Percentiles rank a stretch among this genome's conserved stretches.
phyloP scores from a whole-genome alignment of 2,888 invertebrate species.

The Ophion ellenae region DNA sequence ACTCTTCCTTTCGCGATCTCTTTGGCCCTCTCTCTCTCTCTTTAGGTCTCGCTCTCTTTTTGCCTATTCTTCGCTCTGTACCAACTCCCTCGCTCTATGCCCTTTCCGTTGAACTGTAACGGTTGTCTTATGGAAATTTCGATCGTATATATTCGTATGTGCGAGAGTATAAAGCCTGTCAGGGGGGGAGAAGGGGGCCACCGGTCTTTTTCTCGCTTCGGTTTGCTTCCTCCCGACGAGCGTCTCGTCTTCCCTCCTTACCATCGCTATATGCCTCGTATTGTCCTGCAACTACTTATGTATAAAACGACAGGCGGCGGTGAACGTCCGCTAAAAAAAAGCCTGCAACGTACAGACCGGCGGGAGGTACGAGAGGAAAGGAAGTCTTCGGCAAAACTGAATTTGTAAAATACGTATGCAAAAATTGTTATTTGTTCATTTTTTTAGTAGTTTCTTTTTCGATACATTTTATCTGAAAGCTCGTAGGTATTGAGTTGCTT shows the following conservation, averaged over 20 bases:
- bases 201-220: conserved; percentile 64
- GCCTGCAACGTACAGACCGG: background rate
- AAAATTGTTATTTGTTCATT: too few species aligned
- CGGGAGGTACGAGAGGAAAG: background rate
- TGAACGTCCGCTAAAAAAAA: conserved; percentile 16
- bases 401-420: background rate
- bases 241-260: conserved; percentile 9
- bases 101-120: conserved; percentile 71
- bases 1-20: conserved; percentile 9
- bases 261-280: conserved; percentile 8
- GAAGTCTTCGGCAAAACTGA: background rate
- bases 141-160: conserved; percentile 67
- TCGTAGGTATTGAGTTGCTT: too few species aligned
- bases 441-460: too few species aligned
- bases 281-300: conserved; percentile 8
- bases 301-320: background rate
- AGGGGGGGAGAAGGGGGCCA: conserved; percentile 32
- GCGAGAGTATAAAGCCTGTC: conserved; percentile 57
- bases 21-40: background rate
- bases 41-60: conserved; percentile 66
- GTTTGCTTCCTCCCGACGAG: conserved; percentile 33
- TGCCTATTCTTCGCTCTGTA: conserved; percentile 60
- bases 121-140: conserved; percentile 73
- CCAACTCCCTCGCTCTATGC: conserved; percentile 63
- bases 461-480: too few species aligned